Percentiles rank a stretch among this genome's conserved stretches.
These are phyloP conservation scores for Drosophila nigricruria DNA, from an alignment of 2,888 invertebrate genomes.

Conservation along the genomic window DNA sequence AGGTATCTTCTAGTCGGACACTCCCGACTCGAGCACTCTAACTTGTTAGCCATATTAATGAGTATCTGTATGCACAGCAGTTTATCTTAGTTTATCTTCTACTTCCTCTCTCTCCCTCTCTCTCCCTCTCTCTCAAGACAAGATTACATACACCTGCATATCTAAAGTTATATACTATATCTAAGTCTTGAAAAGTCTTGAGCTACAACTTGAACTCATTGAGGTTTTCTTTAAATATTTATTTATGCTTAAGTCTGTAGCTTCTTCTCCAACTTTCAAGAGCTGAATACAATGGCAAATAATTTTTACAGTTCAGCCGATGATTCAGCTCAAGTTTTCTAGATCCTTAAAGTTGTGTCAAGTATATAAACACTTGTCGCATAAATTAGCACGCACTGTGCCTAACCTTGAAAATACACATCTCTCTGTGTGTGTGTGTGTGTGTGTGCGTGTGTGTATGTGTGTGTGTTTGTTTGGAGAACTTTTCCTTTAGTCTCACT, in stretches of 20 bases:
- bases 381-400: conserved; percentile 33
- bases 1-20: too few species aligned
- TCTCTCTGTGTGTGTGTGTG: conserved; percentile 4
- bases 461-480: background rate
- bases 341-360: conserved; percentile 2
- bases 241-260: background rate
- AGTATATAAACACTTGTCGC: conserved; percentile 5
- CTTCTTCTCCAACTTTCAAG: background rate
- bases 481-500: conserved; percentile 8
- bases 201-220: too few species aligned
- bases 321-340: background rate
- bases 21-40: too few species aligned
- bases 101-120: too few species aligned
- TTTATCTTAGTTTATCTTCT: too few species aligned
- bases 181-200: too few species aligned
- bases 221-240: background rate
- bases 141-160: too few species aligned
- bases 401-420: conserved; percentile 51
- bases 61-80: too few species aligned
- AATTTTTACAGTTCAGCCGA: background rate
- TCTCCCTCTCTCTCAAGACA: too few species aligned
- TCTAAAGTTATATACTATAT: too few species aligned
- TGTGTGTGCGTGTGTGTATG: conserved; percentile 7
- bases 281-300: background rate
- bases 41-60: too few species aligned